Evolutionary conservation across 2,888 invertebrate genomes (phyloP), one percentile per base, ranked within the genome.

Genomic region (Tyria jacobaeae): DNA sequence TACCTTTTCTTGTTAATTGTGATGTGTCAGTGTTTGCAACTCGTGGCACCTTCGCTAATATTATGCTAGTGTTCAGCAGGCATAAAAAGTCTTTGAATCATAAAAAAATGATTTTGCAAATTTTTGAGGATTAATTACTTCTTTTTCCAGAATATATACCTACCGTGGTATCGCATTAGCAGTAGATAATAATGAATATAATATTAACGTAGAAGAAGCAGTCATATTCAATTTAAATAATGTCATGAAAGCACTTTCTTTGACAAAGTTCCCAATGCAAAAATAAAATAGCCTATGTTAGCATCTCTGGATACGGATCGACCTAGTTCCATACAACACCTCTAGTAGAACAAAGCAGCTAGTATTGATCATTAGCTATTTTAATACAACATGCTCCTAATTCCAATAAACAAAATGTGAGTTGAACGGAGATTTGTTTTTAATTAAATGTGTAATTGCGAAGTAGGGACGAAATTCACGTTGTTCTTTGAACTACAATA

Each of bases 341-440:
- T 57, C 52, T 52, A n/a, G 48, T 12, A 24, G 47, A 63, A 66
- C 68, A 66, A 67, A 60, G 64, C 48, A 34, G 49, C 35, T 12
- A 48, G 67, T 73, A 76, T 76, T 71, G 77, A 75, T 76, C 66
- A 71, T 66, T 62, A 71, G 69, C 68, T 74, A 74, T 75, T 74
- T 76, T 65, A 67, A 50, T 39, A 44, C 55, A 34, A 63, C 44
- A 12, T 10, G 35, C 1, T 31, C 31, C 31, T 55, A 31, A 41
- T 57, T 50, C 6, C 2, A 9, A 41, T 41, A 41, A 57, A 57
- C 41, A 51, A 31, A 44, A 15, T 50, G 21, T 17, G 21, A 21
- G 52, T 9, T 53, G n/a, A 47, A 24, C 25, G 5, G 21, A 39
- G 7, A 53, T 39, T 47, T 47, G 47, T 47, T 47, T 47, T 31